These are phyloP conservation scores for Tachypleus tridentatus DNA, from an alignment of 1,140 invertebrate genomes.

Conservation along the genomic window DNA sequence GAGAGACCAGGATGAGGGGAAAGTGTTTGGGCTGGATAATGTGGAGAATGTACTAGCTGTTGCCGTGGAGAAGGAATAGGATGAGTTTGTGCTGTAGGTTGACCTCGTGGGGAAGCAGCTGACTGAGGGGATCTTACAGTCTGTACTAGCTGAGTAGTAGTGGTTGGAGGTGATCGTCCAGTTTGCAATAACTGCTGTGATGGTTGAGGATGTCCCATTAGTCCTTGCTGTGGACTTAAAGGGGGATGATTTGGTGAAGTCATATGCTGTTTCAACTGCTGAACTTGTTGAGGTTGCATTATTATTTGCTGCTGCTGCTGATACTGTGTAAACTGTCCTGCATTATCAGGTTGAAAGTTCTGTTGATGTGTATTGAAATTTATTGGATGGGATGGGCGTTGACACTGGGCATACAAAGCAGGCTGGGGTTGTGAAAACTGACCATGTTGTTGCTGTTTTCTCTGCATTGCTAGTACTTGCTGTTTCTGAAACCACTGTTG, in stretches of 20 bases:
- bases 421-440: constrained; percentile 24
- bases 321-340: constrained; percentile 15
- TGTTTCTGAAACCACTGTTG: constrained; percentile 29
- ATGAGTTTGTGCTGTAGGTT: constrained; percentile 27
- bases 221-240: constrained; percentile 22
- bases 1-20: constrained; percentile 26
- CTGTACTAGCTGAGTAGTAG: constrained; percentile 10
- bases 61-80: constrained; percentile 52
- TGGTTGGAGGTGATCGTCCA: too few species aligned
- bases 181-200: constrained; percentile 52
- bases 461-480: constrained; percentile 39
- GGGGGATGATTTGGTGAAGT: constrained; percentile 14
- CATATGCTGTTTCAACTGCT: constrained; percentile 16
- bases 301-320: constrained; percentile 19
- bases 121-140: constrained; percentile 51
- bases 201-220: constrained; percentile 27
- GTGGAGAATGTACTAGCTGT: constrained; percentile 51
- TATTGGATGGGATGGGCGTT: constrained; percentile 23
- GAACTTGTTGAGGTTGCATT: constrained; percentile 12
- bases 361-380: constrained; percentile 24
- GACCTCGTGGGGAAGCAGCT: constrained; percentile 55
- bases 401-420: constrained; percentile 20
- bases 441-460: constrained; percentile 35
- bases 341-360: constrained; percentile 13
- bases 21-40: constrained; percentile 10